Evolutionary conservation across 2,888 invertebrate genomes (phyloP).

Genomic region (Lamproptera curius): DNA sequence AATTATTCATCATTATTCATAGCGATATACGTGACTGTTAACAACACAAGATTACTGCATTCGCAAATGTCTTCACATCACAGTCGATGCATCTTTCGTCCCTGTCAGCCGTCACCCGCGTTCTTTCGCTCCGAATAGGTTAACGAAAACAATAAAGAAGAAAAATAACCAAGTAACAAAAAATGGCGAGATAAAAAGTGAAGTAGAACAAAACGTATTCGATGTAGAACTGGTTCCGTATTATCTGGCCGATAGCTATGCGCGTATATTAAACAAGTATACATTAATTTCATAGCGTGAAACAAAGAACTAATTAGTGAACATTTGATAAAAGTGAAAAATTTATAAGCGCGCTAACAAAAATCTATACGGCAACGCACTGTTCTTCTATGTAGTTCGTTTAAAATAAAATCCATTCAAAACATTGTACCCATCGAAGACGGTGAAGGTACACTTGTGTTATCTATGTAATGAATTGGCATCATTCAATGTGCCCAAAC

Average conservation of each 20-base stretch:
- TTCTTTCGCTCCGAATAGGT: not conserved
- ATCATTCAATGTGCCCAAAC: slow-evolving; percentile 6
- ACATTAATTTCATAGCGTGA: slow-evolving; percentile 4
- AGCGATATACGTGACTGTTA: not conserved
- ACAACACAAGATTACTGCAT: not conserved
- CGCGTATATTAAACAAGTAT: not conserved
- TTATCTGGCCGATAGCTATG: not conserved
- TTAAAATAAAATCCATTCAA: not conserved
- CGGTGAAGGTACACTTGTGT: slow-evolving; percentile 3
- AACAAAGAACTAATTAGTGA: slow-evolving; percentile 18
- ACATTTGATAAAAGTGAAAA: slow-evolving; percentile 3
- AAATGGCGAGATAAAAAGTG: not conserved
- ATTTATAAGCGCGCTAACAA: not conserved
- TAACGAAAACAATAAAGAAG: not conserved
- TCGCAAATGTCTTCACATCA: not conserved
- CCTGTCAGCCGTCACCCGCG: not conserved
- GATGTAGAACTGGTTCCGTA: slow-evolving; percentile 12
- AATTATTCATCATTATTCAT: too few relatives aligned
- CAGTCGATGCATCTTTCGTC: not conserved
- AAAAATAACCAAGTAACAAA: not conserved
- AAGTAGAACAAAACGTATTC: not conserved
- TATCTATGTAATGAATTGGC: slow-evolving; percentile 5
- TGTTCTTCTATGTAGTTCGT: not conserved
- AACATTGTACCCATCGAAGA: slow-evolving; percentile 5
- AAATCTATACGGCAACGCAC: not conserved